These are phyloP conservation scores for Zaprionus vittiger DNA, from an alignment of 1,140 invertebrate species.

Conservation along the genomic window DNA sequence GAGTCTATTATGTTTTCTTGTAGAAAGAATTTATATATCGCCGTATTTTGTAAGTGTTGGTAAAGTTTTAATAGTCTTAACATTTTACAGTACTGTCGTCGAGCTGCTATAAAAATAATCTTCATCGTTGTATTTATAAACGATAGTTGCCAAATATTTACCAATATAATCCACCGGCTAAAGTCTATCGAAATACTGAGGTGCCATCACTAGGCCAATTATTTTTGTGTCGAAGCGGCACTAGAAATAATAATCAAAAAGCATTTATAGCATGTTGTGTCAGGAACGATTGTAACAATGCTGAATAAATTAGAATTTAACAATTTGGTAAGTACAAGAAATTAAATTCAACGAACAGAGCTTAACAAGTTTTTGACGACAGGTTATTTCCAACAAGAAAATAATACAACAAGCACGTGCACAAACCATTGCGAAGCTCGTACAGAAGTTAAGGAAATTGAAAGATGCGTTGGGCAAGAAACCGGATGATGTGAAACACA, in stretches of 20 bases:
- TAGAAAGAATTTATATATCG: slow-evolving; percentile 51
- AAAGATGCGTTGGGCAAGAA: slow-evolving; percentile 60
- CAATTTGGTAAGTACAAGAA: slow-evolving; percentile 72
- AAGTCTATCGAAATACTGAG: neutral
- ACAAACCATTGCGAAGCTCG: slow-evolving; percentile 74
- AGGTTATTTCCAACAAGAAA: slow-evolving; percentile 79
- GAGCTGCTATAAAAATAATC: slow-evolving; percentile 12
- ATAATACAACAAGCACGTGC: slow-evolving; percentile 65
- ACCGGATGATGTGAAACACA: slow-evolving; percentile 53
- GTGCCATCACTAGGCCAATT: neutral
- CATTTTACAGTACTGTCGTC: slow-evolving; percentile 25
- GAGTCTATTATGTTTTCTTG: slow-evolving; percentile 50
- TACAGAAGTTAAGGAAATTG: slow-evolving; percentile 74
- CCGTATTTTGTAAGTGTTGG: slow-evolving; percentile 51
- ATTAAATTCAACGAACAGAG: neutral
- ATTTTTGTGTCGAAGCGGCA: neutral
- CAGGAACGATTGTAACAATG: slow-evolving; percentile 50
- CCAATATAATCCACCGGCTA: neutral
- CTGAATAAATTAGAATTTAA: slow-evolving; percentile 79
- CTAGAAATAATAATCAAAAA: neutral
- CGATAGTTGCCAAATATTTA: neutral
- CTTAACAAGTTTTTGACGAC: neutral
- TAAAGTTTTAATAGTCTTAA: slow-evolving; percentile 2
- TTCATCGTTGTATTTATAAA: slow-evolving; percentile 1
- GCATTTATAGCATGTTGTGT: slow-evolving; percentile 10